These are phyloP conservation scores for Peromyscus nudipes DNA, from an alignment of 2,797 vertebrate species.

Conservation along the genomic window DNA sequence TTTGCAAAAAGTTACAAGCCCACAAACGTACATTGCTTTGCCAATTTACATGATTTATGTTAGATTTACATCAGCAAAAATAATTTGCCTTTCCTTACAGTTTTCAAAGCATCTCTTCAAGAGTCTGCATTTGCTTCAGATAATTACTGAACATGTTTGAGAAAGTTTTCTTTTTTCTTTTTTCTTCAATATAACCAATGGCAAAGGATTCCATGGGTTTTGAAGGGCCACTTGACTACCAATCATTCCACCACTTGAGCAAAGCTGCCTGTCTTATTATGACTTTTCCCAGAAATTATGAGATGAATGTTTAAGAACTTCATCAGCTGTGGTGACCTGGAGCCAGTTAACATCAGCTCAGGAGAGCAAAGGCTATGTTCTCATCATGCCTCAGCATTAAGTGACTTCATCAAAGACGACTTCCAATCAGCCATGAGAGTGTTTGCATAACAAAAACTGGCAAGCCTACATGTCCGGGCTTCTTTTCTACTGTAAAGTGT, in stretches of 20 bases:
- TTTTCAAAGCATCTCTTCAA: neutral
- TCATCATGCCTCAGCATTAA: neutral
- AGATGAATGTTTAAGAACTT: conserved; percentile 50
- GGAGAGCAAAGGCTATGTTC: neutral
- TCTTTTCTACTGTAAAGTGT: neutral
- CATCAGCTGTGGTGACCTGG: neutral
- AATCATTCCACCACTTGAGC: neutral
- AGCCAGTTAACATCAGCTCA: neutral
- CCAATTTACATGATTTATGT: conserved; percentile 54
- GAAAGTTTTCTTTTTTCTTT: conserved; percentile 36
- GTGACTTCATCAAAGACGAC: conserved; percentile 5
- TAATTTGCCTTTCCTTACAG: conserved; percentile 25
- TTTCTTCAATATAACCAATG: conserved; percentile 39
- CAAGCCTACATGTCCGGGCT: neutral
- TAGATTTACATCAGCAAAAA: conserved; percentile 63
- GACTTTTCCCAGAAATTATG: conserved; percentile 12
- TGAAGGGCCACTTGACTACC: conserved; percentile 21
- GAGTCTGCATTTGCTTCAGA: conserved; percentile 21
- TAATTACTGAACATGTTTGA: conserved; percentile 21
- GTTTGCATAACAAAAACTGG: conserved; percentile 45
- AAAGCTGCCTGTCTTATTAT: conserved; percentile 25
- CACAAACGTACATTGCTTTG: conserved; percentile 17
- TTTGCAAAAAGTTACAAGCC: conserved; percentile 19
- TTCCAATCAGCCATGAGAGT: neutral
- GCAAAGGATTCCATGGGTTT: conserved; percentile 52